Conservation (phyloP, 2,113 vertebrate genomes). For the Tetraodon nigroviridis region DNA sequence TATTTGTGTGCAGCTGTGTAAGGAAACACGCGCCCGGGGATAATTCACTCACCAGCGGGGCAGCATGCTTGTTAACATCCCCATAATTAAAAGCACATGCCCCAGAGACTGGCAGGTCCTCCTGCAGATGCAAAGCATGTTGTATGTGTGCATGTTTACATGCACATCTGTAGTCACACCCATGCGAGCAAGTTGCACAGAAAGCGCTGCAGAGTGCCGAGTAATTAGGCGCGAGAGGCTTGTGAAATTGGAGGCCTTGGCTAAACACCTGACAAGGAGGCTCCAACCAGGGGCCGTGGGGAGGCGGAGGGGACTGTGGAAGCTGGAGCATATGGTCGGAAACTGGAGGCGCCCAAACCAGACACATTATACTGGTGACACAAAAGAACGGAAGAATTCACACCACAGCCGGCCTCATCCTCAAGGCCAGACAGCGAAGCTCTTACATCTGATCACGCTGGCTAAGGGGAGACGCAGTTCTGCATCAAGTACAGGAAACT, state of each 20-base stretch:
- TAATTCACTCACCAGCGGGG: conserved; percentile 31
- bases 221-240: neutral
- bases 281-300: neutral
- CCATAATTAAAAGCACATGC: conserved; percentile 37
- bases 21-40: conserved; percentile 41
- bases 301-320: neutral
- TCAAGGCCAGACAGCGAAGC: neutral
- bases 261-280: no score
- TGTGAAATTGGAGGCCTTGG: no score
- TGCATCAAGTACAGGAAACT: no score
- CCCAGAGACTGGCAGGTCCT: conserved; percentile 21
- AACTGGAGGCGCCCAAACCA: neutral
- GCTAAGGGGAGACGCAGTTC: no score
- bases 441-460: neutral
- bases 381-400: neutral
- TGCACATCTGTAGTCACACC: neutral
- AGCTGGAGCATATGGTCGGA: neutral
- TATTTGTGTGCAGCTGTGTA: conserved; percentile 37
- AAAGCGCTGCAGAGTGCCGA: neutral
- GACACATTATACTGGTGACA: neutral
- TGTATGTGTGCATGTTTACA: neutral
- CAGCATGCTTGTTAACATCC: conserved; percentile 41
- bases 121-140: conserved; percentile 13
- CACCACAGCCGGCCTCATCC: neutral
- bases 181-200: neutral